A percentile compares a stretch with the other conserved stretches of the same genome.
These are phyloP conservation scores for Vandiemenella viatica DNA, from an alignment of 2,888 invertebrate genomes.

Conservation along the genomic window DNA sequence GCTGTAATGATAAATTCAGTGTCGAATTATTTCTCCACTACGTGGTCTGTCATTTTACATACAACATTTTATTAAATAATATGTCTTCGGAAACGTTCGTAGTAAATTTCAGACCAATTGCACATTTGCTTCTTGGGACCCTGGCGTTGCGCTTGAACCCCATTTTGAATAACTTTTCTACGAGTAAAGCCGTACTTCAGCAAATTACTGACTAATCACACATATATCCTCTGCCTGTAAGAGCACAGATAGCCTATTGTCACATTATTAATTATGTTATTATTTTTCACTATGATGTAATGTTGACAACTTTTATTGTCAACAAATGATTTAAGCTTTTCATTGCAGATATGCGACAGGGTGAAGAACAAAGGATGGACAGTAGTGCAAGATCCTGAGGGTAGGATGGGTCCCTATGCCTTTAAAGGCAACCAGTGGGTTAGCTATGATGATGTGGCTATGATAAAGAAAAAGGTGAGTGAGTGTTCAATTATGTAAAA, in stretches of 20 bases:
- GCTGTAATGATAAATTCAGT: no score
- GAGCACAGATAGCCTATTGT: neutral
- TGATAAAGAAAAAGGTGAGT: slow-evolving; percentile 50
- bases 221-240: no score
- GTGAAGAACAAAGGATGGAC: slow-evolving; percentile 63
- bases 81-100: no score
- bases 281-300: neutral
- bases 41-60: no score
- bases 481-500: neutral
- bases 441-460: slow-evolving; percentile 69
- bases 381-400: slow-evolving; percentile 58
- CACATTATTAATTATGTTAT: neutral
- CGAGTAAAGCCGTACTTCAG: no score
- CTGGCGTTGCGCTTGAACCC: no score
- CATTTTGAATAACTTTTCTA: no score
- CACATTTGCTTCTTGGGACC: no score
- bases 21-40: no score
- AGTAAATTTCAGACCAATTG: no score
- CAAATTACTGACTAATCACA: no score
- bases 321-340: neutral
- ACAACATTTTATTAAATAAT: no score
- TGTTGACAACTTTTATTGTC: neutral
- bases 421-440: slow-evolving; percentile 84
- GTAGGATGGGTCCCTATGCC: slow-evolving; percentile 77
- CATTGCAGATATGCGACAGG: slow-evolving; percentile 58